Base-by-base conservation (phyloP, 2,113 vertebrate species). In the Eira barbara region DNA sequence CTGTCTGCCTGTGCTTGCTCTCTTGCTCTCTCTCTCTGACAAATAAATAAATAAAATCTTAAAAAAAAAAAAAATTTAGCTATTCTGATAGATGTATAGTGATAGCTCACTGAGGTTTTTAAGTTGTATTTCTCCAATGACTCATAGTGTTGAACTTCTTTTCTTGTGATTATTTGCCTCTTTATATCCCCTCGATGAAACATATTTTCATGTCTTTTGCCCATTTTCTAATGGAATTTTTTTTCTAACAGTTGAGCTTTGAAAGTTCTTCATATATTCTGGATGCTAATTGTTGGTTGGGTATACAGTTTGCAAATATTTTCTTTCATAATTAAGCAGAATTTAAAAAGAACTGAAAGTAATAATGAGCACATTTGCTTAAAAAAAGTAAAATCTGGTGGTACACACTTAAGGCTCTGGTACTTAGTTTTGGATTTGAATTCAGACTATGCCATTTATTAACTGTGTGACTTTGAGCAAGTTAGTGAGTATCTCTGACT, bases 271-370 rank as follows among this genome's bases (percentile, higher is more conserved):
- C 73, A 67, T 81, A 4, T 94, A 76, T 83, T 96, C 47, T 94
- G 49, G 36, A 42, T 84, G n/a, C 17, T 81, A 92, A 31, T 80
- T 49, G 34, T 57, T 76, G 55, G 11, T 92, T 95, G 31, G 20
- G 36, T 84, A 63, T 96, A 27, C 79, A 31, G 42, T 93, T 90
- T 85, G 20, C 65, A 94, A 65, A 79, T 89, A 71, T 82, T 81
- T 86, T 80, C 65, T 97, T 78, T 18, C 4, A 15, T 83, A 86
- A 59, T 86, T 89, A 31, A 69, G 42, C 47, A 94, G 13, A 91
- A 74, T 59, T 96, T 93, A 73, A 94, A 81, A 84, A 88, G 36
- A 96, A 61, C 27, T 85, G 89, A 80, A 94, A 73, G 25, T 67
- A 86, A 34, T 82, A 78, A 74, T 89, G 34, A 86, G 59, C 6